phyloP scores from a whole-genome alignment of 2,113 vertebrate species.

The Podocnemis expansa region DNA sequence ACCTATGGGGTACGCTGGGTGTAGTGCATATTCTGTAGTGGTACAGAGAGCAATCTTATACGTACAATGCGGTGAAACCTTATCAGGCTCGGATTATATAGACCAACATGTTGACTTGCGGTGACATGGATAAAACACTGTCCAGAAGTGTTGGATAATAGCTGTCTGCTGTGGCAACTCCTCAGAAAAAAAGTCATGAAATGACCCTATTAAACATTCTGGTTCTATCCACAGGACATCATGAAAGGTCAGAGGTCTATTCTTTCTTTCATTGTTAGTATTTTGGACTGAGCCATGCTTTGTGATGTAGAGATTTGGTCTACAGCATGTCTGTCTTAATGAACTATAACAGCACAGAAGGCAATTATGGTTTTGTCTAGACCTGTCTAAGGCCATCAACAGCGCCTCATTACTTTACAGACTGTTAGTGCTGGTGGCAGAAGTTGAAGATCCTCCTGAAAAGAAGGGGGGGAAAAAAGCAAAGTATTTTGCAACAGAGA shows the following conservation, averaged over 20 bases:
- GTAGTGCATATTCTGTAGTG: neutral
- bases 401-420: slow-evolving; percentile 35
- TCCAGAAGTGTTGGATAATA: neutral
- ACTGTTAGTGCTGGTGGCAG: slow-evolving; percentile 42
- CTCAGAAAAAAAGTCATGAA: neutral
- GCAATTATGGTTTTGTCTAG: slow-evolving; percentile 57
- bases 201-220: neutral
- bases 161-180: neutral
- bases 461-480: neutral
- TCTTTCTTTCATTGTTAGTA: neutral
- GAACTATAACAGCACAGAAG: slow-evolving; percentile 57
- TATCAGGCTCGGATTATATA: accelerated
- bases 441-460: slow-evolving; percentile 17
- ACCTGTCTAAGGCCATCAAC: slow-evolving; percentile 24
- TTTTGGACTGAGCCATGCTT: neutral
- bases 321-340: slow-evolving; percentile 35
- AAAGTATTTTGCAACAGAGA: neutral
- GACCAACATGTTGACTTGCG: neutral
- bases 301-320: slow-evolving; percentile 9
- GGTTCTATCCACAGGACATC: neutral
- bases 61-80: neutral
- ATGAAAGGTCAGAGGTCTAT: slow-evolving; percentile 26
- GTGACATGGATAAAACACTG: accelerated
- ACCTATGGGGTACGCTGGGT: neutral
- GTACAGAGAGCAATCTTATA: accelerated